These are phyloP conservation scores for Saccopteryx leptura DNA, from an alignment of 2,113 vertebrate genomes.

Conservation along the genomic window DNA sequence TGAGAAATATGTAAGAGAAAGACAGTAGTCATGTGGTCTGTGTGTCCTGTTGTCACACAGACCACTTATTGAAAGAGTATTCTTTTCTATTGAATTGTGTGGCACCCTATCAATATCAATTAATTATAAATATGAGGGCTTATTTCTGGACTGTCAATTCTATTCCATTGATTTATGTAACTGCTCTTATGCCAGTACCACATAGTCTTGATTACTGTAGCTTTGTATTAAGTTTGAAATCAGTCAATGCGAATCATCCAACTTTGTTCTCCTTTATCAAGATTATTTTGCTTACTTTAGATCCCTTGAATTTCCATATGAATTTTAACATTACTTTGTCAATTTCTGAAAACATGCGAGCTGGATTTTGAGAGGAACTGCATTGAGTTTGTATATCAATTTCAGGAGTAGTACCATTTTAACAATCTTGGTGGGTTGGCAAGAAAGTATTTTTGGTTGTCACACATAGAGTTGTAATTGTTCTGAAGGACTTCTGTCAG, in stretches of 20 bases:
- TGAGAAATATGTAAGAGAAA: slow-evolving; percentile 26
- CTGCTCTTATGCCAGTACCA: neutral
- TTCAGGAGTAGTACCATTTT: slow-evolving; percentile 19
- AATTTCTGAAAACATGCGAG: neutral
- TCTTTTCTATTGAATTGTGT: neutral
- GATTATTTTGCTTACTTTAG: neutral
- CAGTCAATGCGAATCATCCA: neutral
- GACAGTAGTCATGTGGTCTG: neutral
- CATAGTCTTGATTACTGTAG: neutral
- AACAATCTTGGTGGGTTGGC: neutral
- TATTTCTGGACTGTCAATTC: neutral
- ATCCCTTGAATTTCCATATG: neutral
- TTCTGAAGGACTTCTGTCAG: too few relatives aligned
- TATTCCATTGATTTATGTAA: neutral
- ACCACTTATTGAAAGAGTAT: slow-evolving; percentile 16
- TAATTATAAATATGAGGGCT: neutral
- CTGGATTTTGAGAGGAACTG: neutral
- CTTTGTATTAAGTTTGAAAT: neutral
- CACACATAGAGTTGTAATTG: too few relatives aligned
- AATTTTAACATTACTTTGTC: slow-evolving; percentile 1
- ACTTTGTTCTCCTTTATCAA: neutral
- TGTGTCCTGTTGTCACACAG: neutral
- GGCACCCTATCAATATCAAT: neutral
- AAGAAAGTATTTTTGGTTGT: too few relatives aligned
- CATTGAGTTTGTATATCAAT: neutral